A percentile compares a stretch with the other conserved stretches of the same genome.
Evolutionary conservation across 1,140 invertebrate species (phyloP).

Genomic region (Piezodorus guildinii): DNA sequence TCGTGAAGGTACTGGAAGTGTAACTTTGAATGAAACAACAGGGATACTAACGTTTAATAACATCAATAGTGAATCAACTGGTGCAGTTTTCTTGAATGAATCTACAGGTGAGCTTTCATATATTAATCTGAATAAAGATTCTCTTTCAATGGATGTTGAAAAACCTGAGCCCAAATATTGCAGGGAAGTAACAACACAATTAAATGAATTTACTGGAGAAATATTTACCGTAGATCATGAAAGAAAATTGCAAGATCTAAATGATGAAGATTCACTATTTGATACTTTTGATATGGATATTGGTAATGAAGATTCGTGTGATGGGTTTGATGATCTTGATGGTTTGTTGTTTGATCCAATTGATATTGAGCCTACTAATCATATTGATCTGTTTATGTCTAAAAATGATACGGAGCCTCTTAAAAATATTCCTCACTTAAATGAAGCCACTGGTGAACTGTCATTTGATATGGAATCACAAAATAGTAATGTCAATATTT

Average conservation of each 20-base stretch:
- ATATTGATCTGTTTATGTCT: neutral
- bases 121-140: conserved; percentile 19
- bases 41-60: conserved; percentile 21
- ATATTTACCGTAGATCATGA: conserved; percentile 12
- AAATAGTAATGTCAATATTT: neutral
- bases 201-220: conserved; percentile 20
- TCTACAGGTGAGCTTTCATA: conserved; percentile 21
- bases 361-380: conserved; percentile 1
- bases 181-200: conserved; percentile 1
- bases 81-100: conserved; percentile 23
- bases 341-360: conserved; percentile 19
- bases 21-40: conserved; percentile 23
- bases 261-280: conserved; percentile 8
- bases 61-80: conserved; percentile 22
- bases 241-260: neutral
- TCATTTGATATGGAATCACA: conserved; percentile 17
- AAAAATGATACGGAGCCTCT: neutral
- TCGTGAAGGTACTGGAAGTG: conserved; percentile 20
- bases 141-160: neutral
- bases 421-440: conserved; percentile 11
- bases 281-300: conserved; percentile 22
- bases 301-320: conserved; percentile 22
- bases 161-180: conserved; percentile 13
- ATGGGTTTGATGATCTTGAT: conserved; percentile 24
- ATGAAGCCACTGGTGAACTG: conserved; percentile 17